A percentile compares a stretch with the other conserved stretches of the same genome.
Evolutionary conservation across 2,797 vertebrate species (phyloP).

Genomic region (Molossus molossus): DNA sequence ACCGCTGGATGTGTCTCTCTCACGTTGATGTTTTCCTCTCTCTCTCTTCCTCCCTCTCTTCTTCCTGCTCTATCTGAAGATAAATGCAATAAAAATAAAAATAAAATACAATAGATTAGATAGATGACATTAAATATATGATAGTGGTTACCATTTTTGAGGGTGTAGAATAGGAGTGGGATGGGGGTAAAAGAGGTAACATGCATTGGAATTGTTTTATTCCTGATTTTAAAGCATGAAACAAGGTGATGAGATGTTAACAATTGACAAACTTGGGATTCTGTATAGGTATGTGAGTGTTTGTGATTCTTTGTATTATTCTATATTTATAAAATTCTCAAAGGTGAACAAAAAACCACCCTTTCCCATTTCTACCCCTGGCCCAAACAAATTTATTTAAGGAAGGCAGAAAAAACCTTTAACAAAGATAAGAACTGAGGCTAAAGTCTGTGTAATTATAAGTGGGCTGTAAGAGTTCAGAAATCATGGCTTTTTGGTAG

Average conservation of each 20-base stretch:
- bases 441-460: background rate
- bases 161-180: background rate
- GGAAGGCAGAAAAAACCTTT: slow-evolving; percentile 11
- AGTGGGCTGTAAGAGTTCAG: background rate
- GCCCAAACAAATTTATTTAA: slow-evolving; percentile 47
- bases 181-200: background rate
- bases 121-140: background rate
- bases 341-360: background rate
- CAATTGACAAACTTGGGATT: background rate
- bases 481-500: background rate
- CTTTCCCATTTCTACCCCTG: background rate
- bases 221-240: slow-evolving; percentile 61
- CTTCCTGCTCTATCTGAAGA: too few species aligned
- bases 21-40: too few species aligned
- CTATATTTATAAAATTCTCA: slow-evolving; percentile 22
- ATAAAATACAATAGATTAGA: background rate
- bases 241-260: background rate
- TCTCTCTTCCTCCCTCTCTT: too few species aligned
- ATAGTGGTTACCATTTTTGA: slow-evolving; percentile 4
- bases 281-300: background rate
- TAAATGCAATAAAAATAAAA: too few species aligned
- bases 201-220: background rate
- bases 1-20: too few species aligned
- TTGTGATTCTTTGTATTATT: background rate
- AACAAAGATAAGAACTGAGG: background rate